Evolutionary conservation across 2,888 invertebrate genomes (phyloP), one percentile per base, ranked within the genome.

Genomic region (Macrosiphum euphorbiae): DNA sequence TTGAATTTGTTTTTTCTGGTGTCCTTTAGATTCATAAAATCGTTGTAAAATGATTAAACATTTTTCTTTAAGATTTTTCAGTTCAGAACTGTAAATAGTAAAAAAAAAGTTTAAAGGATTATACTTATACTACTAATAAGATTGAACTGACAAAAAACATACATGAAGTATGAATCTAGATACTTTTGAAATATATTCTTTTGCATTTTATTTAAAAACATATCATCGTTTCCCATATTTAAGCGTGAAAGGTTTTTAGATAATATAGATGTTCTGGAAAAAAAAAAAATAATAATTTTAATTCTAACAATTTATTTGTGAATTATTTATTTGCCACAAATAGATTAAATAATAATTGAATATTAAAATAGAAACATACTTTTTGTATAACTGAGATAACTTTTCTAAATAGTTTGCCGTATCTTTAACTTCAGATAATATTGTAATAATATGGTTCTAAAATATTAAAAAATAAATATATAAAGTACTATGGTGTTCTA

Each of bases 11-110:
- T 98, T 98, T 96, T 99, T 99, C 95, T 98, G 98, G 96, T 99
- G 99, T 95, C 98, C 98, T 96, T 98, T 98, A 58, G 98, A 97
- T 86, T 98, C 98, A 95, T 99, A 99, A 96, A 98, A 99, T 94
- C 97, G 97, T 94, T 98, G 97, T 78, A 99, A 96, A 94, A 98
- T 97, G 20, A 96, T 96, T 0, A 97, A 96, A 95, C 98, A 97
- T 95, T 98, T 97, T 35, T 98, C 98, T 95, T 97, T 97, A 44
- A 99, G 96, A 95, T 98, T 97, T 94, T 97, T 97, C 1, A 97
- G 96, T 96, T 99, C 99, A 92, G 97, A 96, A 58, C 96, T 97
- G 95, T 94, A 96, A 96, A 94, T 94, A 55, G 89, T 94, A 78
- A 94, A 90, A 94, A 90, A 35, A 78, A 35, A 0, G 3, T 78